Evolutionary conservation across 2,113 vertebrate genomes (phyloP).

Genomic region (Mystacornis crossleyi): DNA sequence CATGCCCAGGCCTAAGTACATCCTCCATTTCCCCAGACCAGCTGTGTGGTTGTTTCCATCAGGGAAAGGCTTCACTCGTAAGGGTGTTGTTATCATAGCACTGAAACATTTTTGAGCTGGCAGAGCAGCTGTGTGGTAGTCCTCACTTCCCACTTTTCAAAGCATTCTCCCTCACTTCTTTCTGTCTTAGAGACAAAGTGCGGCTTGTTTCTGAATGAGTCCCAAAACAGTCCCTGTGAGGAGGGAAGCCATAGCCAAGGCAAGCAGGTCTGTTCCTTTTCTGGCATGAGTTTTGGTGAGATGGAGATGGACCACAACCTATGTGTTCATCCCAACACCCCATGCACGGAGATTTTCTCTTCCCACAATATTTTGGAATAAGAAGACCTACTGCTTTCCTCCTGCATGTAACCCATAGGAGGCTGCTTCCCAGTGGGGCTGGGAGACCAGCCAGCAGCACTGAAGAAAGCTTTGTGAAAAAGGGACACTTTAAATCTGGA

Average conservation of each 20-base stretch:
- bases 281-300: neutral
- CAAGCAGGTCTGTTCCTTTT: neutral
- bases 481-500: neutral
- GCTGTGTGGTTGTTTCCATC: neutral
- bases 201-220: neutral
- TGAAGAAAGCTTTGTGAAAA: neutral
- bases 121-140: neutral
- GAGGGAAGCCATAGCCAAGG: neutral
- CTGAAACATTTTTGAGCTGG: neutral
- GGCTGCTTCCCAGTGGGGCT: neutral
- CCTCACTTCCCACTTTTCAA: neutral
- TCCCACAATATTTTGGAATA: fast-evolving
- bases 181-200: neutral
- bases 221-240: too few species aligned
- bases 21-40: neutral
- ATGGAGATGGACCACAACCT: neutral
- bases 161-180: neutral
- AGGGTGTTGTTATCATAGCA: neutral
- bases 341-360: neutral
- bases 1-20: fast-evolving
- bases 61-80: neutral
- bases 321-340: neutral
- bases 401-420: fast-evolving
- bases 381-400: neutral
- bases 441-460: neutral